Conservation (phyloP, 2,797 vertebrate species). For the Gallinago solitaria region DNA sequence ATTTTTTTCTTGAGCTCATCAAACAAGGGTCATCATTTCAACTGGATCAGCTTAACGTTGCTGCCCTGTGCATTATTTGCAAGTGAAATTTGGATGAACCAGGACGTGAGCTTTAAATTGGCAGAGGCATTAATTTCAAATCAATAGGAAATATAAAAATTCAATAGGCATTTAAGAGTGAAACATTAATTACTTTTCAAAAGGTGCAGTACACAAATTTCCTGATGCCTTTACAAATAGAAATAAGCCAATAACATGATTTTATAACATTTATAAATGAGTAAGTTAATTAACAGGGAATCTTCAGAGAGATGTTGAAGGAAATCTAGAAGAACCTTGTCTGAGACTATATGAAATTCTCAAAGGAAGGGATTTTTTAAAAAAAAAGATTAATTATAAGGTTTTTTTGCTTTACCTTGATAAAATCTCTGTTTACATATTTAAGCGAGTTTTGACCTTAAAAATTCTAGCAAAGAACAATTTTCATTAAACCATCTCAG, state of each 20-base stretch:
- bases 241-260: constrained; percentile 15
- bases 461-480: constrained; percentile 8
- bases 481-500: constrained; percentile 39
- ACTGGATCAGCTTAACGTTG: rapidly evolving
- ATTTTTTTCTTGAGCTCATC: background rate
- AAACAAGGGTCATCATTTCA: background rate
- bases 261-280: constrained; percentile 48
- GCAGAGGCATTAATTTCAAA: background rate
- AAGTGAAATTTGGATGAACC: background rate
- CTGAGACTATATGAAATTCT: constrained; percentile 19
- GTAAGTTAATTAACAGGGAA: constrained; percentile 60
- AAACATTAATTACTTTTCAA: constrained; percentile 55
- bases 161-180: constrained; percentile 15
- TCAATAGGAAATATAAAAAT: background rate
- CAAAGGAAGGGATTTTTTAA: constrained; percentile 1
- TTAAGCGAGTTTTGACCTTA: constrained; percentile 29
- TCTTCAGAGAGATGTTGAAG: constrained; percentile 54
- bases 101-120: background rate
- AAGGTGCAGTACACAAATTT: constrained; percentile 21
- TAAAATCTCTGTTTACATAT: background rate
- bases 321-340: constrained; percentile 29
- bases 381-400: constrained; percentile 28
- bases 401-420: constrained; percentile 21
- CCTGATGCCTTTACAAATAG: constrained; percentile 38
- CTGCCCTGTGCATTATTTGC: background rate